Evolutionary conservation across 2,888 invertebrate species (phyloP), one percentile per base, ranked within the genome.

Genomic region (Pomacea canaliculata): DNA sequence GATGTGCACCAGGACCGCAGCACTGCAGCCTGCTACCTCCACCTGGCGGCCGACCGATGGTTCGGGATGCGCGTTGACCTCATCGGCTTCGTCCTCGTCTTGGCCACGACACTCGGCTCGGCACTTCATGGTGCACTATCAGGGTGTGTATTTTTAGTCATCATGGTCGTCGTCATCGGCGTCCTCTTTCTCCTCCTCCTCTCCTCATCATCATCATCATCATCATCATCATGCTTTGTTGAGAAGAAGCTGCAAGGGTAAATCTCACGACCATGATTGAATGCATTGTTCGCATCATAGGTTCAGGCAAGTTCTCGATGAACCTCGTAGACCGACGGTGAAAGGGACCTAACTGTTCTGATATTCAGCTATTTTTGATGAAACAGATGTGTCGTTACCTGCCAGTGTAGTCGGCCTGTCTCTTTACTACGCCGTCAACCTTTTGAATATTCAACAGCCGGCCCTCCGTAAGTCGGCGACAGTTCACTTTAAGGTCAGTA

Each of bases 1-100:
- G 84, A 88, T 71, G 79, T 84, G 49, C 84, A 86, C 77, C 91
- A 94, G 92, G 85, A 86, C 77, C 80, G 83, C 10, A 85, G 85
- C 77, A 86, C 86, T 13, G 84, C 86, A 12, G 83, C 84, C 27
- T 82, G 84, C 71, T 86, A 85, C 71, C 79, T 85, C 59, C 83
- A 83, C 72, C 76, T 86, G 62, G 84, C 84, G 18, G 81, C 83
- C 48, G 79, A 81, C 73, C 77, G 85, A 48, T 86, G 86, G 86
- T 84, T 86, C 71, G 83, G 83, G 18, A 77, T 85, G 70, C 70
- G 85, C 27, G 82, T 85, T 18, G 86, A 86, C 75, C 77, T 84
- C 37, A 76, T 85, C 27, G 80, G 81, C n/a, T 77, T 85, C 19
- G 59, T 81, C 18, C 72, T 84, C 37, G 82, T 85, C 19, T 69